Percentiles rank a stretch among this genome's conserved stretches.
Conservation (phyloP, 2,797 vertebrate species). For the Syndactyla subalaris region DNA sequence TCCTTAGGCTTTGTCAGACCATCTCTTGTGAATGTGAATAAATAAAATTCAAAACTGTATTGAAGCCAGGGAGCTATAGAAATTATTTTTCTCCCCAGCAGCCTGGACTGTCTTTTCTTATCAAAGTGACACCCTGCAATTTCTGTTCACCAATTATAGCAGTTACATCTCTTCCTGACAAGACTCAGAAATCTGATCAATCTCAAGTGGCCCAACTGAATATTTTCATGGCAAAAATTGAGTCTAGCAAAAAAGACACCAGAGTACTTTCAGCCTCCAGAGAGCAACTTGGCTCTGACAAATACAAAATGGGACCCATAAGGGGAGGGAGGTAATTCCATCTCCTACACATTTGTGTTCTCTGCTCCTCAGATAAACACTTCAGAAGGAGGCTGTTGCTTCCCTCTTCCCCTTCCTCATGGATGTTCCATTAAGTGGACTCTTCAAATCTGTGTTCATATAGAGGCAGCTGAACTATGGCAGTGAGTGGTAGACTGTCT, state of each 20-base stretch:
- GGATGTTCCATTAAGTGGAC: not conserved
- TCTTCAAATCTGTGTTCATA: not conserved
- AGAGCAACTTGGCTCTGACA: not conserved
- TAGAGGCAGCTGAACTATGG: not conserved
- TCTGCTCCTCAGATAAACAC: not conserved
- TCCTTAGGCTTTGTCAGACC: not conserved
- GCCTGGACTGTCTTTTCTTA: not conserved
- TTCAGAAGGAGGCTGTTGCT: not conserved
- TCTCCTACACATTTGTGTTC: not conserved
- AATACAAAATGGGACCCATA: not conserved
- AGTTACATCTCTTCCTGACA: not conserved
- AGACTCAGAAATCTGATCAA: constrained; percentile 40
- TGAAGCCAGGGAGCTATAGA: not conserved
- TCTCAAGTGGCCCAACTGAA: constrained; percentile 21
- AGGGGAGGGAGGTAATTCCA: not conserved
- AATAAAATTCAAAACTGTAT: not conserved
- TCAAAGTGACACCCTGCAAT: not conserved
- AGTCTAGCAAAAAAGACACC: not conserved
- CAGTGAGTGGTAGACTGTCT: not conserved
- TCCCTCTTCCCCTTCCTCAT: not conserved
- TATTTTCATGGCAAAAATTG: not conserved
- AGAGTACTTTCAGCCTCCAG: not conserved
- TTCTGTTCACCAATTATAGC: not conserved
- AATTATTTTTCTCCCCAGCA: not conserved
- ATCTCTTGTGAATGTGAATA: not conserved